Evolutionary conservation across 2,888 invertebrate species (phyloP), one percentile per base, ranked within the genome.

Genomic region (Embidobia sp.): DNA sequence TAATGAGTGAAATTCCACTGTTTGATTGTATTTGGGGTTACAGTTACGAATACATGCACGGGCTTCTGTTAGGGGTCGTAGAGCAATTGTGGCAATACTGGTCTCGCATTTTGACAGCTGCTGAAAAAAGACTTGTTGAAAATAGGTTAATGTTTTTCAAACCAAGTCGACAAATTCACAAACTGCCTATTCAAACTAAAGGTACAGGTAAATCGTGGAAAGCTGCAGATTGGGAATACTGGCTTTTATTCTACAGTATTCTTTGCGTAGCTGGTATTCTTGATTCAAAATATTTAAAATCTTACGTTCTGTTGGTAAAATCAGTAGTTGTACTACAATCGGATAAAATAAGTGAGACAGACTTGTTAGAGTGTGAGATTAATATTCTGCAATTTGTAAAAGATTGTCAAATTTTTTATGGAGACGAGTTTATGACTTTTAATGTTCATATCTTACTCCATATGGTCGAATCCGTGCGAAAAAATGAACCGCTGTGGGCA

Each of bases 1-100:
- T n/a, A 2, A 19, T 69, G 13, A 18, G 22, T 11, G 6, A 35
- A 48, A 1, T 69, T 29, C 40, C 40, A 3, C 16, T 27, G 3
- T 57, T 69, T 31, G 74, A 79, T 63, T 13, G n/a, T 33, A 64
- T 79, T 2, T 79, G 74, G 77, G 48, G 66, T 1, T 79, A 66
- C 18, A 42, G 61, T 7, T 18, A 16, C 0, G 78, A 78, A 3
- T 61, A 76, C 8, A 55, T 72, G 49, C 78, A 76, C 18, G 69
- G 57, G 3, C 4, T 76, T 11, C 6, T 67, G 0, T 15, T 69
- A 13, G 76, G 72, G 4, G 48, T 66, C 16, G 15, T 49, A 2
- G 29, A 27, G 3, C 61, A 72, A 29, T 10, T 67, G 13, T 76
- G 63, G 72, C 15, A 10, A 0, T 27, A 48, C 16, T 76, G 76